phyloP scores from a whole-genome alignment of 2,888 invertebrate genomes.

The Epinotia brunnichana region DNA sequence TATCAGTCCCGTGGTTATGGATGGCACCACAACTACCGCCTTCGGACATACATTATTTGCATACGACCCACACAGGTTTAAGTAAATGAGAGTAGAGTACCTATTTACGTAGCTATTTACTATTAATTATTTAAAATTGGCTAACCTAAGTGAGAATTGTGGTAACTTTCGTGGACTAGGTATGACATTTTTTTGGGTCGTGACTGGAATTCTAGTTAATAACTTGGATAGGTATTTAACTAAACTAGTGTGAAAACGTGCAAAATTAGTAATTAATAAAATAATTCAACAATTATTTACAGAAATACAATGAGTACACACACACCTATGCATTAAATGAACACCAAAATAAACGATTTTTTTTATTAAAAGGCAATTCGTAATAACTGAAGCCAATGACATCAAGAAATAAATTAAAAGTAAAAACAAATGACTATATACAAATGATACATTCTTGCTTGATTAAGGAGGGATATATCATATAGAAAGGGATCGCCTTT shows the following conservation, averaged over 20 bases:
- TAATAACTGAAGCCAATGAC: conserved; percentile 20
- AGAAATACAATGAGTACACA: conserved; percentile 29
- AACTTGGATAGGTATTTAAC: background rate
- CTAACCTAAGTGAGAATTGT: too few relatives aligned
- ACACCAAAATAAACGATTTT: conserved; percentile 27
- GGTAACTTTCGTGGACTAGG: background rate
- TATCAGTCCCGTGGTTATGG: background rate
- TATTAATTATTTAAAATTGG: background rate
- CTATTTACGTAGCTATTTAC: background rate
- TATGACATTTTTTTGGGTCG: background rate
- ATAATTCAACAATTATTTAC: conserved; percentile 15
- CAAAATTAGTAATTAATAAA: background rate
- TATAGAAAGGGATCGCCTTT: conserved; percentile 21
- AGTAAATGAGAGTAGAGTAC: too few relatives aligned
- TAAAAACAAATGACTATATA: conserved; percentile 37
- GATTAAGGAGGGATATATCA: conserved; percentile 26
- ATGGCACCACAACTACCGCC: background rate
- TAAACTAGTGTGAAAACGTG: conserved; percentile 11
- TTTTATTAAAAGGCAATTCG: conserved; percentile 26
- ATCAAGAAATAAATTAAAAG: conserved; percentile 37
- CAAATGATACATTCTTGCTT: conserved; percentile 29
- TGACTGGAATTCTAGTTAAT: background rate
- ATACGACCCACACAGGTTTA: background rate
- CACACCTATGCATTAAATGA: conserved; percentile 20
- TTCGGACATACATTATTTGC: background rate